Percentiles rank a stretch among this genome's conserved stretches.
phyloP scores from a whole-genome alignment of 2,888 invertebrate genomes.

The Parnassius mnemosyne region DNA sequence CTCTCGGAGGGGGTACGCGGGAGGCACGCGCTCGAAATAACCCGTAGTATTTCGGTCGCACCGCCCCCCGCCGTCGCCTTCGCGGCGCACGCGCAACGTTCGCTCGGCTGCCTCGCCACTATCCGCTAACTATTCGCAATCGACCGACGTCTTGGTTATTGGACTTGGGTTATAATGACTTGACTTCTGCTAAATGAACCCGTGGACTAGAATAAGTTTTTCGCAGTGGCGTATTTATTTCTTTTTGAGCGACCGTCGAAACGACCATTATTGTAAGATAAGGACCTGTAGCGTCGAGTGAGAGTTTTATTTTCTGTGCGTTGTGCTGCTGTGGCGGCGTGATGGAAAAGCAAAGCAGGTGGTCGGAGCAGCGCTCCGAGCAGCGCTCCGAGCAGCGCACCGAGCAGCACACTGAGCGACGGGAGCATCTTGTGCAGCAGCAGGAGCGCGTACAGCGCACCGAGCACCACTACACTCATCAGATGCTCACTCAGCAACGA shows the following conservation, averaged over 20 bases:
- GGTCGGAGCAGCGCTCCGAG: conserved; percentile 72
- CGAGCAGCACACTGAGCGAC: conserved; percentile 62
- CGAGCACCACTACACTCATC: conserved; percentile 89
- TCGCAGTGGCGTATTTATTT: conserved; percentile 73
- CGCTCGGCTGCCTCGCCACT: conserved; percentile 76
- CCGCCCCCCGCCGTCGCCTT: conserved; percentile 48
- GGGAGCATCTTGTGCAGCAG: conserved; percentile 77
- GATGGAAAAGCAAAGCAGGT: conserved; percentile 88
- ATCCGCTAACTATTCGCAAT: conserved; percentile 95
- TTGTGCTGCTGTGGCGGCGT: conserved; percentile 74
- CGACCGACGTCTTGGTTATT: conserved; percentile 95
- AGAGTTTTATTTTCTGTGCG: conserved; percentile 67
- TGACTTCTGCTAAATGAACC: conserved; percentile 86
- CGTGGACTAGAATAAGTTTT: conserved; percentile 77
- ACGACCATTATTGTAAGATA: conserved; percentile 56
- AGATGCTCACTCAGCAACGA: conserved; percentile 88
- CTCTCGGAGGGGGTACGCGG: conserved; percentile 48
- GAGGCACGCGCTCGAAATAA: conserved; percentile 72
- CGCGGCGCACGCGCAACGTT: conserved; percentile 53
- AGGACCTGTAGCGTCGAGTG: conserved; percentile 73
- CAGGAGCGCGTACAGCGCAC: conserved; percentile 76
- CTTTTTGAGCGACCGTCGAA: conserved; percentile 59
- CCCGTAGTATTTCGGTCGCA: conserved; percentile 74
- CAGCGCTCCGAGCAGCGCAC: conserved; percentile 46
- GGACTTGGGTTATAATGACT: conserved; percentile 88